These are phyloP conservation scores for Colossoma macropomum DNA, from an alignment of 2,113 vertebrate species.

Conservation along the genomic window DNA sequence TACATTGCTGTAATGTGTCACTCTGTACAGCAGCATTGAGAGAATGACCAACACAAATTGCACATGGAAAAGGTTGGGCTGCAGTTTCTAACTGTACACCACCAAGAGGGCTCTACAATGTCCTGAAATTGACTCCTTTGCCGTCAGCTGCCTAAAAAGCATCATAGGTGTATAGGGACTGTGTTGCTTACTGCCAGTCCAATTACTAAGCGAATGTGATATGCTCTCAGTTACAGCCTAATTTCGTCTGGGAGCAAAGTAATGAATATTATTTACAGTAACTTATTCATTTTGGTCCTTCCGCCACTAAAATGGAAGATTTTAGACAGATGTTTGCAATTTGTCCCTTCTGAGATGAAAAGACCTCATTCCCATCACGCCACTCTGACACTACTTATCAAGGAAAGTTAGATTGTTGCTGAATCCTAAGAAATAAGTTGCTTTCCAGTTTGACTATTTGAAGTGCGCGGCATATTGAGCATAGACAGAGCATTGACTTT, in stretches of 20 bases:
- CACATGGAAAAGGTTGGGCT: not conserved
- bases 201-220: constrained; percentile 5
- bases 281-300: constrained; percentile 19
- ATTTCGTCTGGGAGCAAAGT: constrained; percentile 33
- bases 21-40: too few relatives aligned
- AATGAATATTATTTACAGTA: constrained; percentile 40
- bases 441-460: constrained; percentile 20
- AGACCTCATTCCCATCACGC: constrained; percentile 27
- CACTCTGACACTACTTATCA: constrained; percentile 36
- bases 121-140: not conserved
- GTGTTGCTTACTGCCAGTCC: not conserved
- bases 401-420: constrained; percentile 23
- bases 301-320: constrained; percentile 24
- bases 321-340: constrained; percentile 34
- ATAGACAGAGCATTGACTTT: constrained; percentile 18
- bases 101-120: not conserved
- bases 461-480: not conserved
- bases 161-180: not conserved
- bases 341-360: constrained; percentile 11
- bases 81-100: not conserved
- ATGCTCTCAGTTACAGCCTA: not conserved
- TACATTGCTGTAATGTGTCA: too few relatives aligned
- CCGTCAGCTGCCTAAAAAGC: not conserved
- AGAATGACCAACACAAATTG: not conserved
- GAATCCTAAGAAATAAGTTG: constrained; percentile 45